Percentiles rank a stretch among this genome's conserved stretches.
Evolutionary conservation across 2,797 vertebrate genomes (phyloP).

Genomic region (Pangasius krempfi): DNA sequence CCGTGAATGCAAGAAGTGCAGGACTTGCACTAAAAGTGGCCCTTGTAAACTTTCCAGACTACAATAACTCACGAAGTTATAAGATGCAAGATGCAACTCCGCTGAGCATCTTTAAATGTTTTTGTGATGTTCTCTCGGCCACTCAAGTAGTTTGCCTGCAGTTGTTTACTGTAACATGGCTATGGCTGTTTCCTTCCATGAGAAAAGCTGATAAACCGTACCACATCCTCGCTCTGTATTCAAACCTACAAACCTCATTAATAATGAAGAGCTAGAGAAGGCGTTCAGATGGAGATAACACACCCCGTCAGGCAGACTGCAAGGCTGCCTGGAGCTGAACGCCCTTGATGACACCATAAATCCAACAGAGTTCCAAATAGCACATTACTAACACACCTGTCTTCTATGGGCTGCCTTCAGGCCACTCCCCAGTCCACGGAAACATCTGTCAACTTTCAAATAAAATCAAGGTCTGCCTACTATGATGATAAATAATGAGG

Average conservation of each 20-base stretch:
- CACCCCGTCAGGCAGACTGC: conserved; percentile 7
- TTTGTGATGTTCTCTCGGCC: not conserved
- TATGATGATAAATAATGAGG: not conserved
- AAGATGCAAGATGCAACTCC: not conserved
- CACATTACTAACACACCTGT: conserved; percentile 19
- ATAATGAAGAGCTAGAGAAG: conserved; percentile 35
- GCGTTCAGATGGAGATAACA: conserved; percentile 36
- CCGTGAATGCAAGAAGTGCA: not conserved
- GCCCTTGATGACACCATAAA: conserved; percentile 27
- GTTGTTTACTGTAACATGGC: conserved; percentile 18
- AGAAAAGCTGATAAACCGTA: not conserved
- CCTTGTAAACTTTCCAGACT: conserved; percentile 3
- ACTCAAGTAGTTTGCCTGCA: not conserved
- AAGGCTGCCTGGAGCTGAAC: conserved; percentile 10
- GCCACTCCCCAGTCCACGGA: not conserved
- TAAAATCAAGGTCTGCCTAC: not conserved
- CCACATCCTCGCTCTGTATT: conserved; percentile 9
- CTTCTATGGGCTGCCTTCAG: conserved; percentile 22
- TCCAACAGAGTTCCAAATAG: conserved; percentile 22
- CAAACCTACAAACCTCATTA: conserved; percentile 20
- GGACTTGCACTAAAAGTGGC: not conserved
- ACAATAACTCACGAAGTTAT: conserved; percentile 5
- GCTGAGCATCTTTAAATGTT: not conserved
- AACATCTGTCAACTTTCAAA: conserved; percentile 33
- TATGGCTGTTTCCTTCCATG: conserved; percentile 15